Conservation (phyloP, 2,797 vertebrate genomes). For the Cyclopterus lumpus region DNA sequence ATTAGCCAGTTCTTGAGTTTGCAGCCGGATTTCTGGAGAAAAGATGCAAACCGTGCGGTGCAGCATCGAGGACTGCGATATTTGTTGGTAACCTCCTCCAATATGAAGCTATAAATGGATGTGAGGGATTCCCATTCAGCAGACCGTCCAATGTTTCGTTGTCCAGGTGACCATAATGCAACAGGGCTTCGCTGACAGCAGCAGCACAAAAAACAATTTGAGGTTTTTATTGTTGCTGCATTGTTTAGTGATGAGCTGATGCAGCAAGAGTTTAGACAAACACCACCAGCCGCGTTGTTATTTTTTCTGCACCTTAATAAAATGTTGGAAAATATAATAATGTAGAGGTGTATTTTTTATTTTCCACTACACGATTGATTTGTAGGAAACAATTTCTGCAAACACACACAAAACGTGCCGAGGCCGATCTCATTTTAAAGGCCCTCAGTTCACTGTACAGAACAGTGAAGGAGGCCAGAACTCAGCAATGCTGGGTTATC, state of each 20-base stretch:
- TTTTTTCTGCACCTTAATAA: slow-evolving; percentile 8
- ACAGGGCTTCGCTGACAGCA: slow-evolving; percentile 16
- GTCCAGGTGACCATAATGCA: slow-evolving; percentile 12
- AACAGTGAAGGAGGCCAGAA: neutral
- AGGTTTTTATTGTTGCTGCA: slow-evolving; percentile 13
- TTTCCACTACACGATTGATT: slow-evolving; percentile 8
- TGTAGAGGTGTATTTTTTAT: neutral
- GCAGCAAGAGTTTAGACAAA: slow-evolving; percentile 19
- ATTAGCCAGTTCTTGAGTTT: neutral
- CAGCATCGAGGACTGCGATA: neutral
- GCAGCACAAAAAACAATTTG: slow-evolving; percentile 34
- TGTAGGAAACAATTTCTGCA: slow-evolving; percentile 2
- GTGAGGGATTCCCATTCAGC: slow-evolving; percentile 21
- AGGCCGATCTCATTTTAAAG: neutral
- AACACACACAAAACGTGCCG: neutral
- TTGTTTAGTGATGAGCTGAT: slow-evolving; percentile 24
- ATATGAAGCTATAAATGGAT: slow-evolving; percentile 2
- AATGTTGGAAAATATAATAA: neutral
- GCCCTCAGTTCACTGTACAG: neutral
- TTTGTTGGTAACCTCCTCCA: slow-evolving; percentile 10
- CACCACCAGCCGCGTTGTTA: neutral
- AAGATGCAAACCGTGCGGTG: neutral
- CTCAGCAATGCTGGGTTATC: neutral
- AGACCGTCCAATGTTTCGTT: neutral
- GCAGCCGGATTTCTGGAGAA: neutral